These are phyloP conservation scores for Chromis chromis DNA, from an alignment of 2,797 vertebrate species.

Conservation along the genomic window DNA sequence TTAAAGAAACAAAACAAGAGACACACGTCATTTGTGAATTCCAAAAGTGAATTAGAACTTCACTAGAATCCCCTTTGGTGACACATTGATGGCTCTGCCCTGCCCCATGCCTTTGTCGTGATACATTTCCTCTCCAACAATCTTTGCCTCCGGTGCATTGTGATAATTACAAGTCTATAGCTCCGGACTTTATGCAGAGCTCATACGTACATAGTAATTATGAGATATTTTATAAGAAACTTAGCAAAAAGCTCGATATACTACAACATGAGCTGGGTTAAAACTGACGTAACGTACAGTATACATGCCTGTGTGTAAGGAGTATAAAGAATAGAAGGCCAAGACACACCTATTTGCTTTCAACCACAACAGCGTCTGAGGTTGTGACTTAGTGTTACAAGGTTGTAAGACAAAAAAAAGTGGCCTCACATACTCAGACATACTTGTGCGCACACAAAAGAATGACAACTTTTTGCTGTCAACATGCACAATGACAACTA, in stretches of 20 bases:
- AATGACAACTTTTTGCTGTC: constrained; percentile 35
- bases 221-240: constrained; percentile 38
- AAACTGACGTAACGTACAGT: constrained; percentile 17
- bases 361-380: not conserved
- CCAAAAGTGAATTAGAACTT: constrained; percentile 24
- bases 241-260: constrained; percentile 6
- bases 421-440: not conserved
- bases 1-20: constrained; percentile 25
- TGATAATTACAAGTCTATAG: constrained; percentile 51
- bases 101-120: constrained; percentile 43
- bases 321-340: constrained; percentile 6
- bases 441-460: constrained; percentile 7
- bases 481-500: constrained; percentile 28
- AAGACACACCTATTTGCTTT: constrained; percentile 35
- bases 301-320: constrained; percentile 15
- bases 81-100: constrained; percentile 24
- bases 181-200: constrained; percentile 24
- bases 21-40: constrained; percentile 24
- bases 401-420: not conserved
- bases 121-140: constrained; percentile 41
- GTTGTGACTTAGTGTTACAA: constrained; percentile 4
- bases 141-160: constrained; percentile 22
- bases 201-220: constrained; percentile 28
- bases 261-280: not conserved
- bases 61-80: constrained; percentile 12